These are phyloP conservation scores for Dolichallabes microphthalmus DNA, from an alignment of 2,113 vertebrate species.

Conservation along the genomic window DNA sequence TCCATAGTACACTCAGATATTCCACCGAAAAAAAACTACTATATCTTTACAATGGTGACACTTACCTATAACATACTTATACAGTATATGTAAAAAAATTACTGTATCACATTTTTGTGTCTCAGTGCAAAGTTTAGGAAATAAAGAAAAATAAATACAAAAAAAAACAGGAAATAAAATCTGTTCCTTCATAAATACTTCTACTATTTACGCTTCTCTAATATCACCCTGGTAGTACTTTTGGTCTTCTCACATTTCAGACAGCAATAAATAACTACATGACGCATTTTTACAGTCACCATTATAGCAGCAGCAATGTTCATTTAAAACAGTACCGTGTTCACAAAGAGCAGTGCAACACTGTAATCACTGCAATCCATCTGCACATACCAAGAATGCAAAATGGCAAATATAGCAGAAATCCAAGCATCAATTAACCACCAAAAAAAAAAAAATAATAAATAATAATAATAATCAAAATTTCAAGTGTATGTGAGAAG, in stretches of 20 bases:
- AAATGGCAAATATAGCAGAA: constrained; percentile 62
- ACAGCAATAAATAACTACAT: constrained; percentile 74
- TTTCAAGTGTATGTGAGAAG: constrained; percentile 55
- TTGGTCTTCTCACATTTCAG: constrained; percentile 47
- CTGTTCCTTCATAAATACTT: constrained; percentile 28
- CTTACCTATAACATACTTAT: constrained; percentile 61
- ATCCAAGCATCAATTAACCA: constrained; percentile 59
- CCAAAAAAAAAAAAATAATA: constrained; percentile 25
- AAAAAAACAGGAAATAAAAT: background rate
- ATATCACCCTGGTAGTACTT: constrained; percentile 33
- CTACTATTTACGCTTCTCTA: constrained; percentile 21
- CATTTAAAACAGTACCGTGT: constrained; percentile 69
- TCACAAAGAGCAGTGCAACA: constrained; percentile 66
- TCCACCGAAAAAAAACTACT: constrained; percentile 70
- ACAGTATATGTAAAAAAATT: constrained; percentile 72
- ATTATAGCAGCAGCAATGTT: constrained; percentile 79
- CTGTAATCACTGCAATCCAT: constrained; percentile 55
- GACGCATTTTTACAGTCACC: constrained; percentile 77
- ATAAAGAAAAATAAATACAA: constrained; percentile 60
- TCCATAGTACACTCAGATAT: constrained; percentile 72
- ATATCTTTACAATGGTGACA: constrained; percentile 68
- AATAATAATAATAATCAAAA: constrained; percentile 47
- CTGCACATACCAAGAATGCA: constrained; percentile 62
- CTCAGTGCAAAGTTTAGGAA: constrained; percentile 77
- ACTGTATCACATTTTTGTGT: constrained; percentile 76